Evolutionary conservation across 37 sponge, comb jelly and placozoan species (phyloP), one percentile per base, ranked within the genome.

Genomic region (Cliona cf. orientalis): DNA sequence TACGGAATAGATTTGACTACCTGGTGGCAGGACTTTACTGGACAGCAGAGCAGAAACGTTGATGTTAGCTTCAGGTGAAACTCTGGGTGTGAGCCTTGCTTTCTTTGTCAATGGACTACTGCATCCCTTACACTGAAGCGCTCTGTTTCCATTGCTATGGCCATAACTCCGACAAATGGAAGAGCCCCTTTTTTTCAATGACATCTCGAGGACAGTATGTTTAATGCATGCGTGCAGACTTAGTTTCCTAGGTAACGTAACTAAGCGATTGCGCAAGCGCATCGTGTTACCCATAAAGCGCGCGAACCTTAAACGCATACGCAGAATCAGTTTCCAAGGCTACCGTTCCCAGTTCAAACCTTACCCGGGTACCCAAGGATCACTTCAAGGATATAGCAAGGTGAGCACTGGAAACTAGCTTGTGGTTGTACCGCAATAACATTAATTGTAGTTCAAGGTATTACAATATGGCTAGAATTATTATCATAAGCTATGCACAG

Each of bases 141-240:
- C 42, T 29, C 71, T 23, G 71, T 70, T 70, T n/a, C 71, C 71
- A 70, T 70, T 70, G 71, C 71, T 70, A n/a, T 38, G 29, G 5
- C 71, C 71, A 70, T 45, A 70, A 38, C 21, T 23, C 42, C 1
- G 11, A 70, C 71, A 70, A 3, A 42, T 1, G 1, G 71, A 70
- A 70, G 31, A 43, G 21, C 71, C 71, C 25, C 71, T 70, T 42
- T 70, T 70, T 9, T 19, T 49, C 53, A 19, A 14, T 19, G 14
- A 49, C 53, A 49, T 14, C 53, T 49, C 14, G 9, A 14, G 14
- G 14, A 49, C 14, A 49, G 53, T 49, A 49, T 14, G 53, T 14
- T 49, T 9, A 19, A 49, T 19, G 14, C 14, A 9, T 14, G 9
- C 53, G 9, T 49, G 53, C 53, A 49, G 53, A 14, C 53, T 14